Conservation (phyloP, 2,888 invertebrate genomes). For the Drosophila birchii region DNA sequence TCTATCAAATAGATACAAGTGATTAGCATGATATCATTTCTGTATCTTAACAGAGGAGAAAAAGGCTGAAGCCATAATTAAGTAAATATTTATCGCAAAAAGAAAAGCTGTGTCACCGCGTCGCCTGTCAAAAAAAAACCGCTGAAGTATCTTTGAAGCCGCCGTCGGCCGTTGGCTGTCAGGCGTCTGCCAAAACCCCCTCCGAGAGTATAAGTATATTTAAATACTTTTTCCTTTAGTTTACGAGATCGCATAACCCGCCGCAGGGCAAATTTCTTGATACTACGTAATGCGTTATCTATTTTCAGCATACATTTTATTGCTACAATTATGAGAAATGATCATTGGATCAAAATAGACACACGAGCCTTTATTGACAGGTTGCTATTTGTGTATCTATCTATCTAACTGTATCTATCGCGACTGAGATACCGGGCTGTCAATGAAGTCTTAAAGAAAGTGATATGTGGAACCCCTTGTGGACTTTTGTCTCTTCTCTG, state of each 20-base stretch:
- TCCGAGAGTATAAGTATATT: slow-evolving; percentile 21
- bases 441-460: slow-evolving; percentile 48
- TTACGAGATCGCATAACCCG: slow-evolving; percentile 25
- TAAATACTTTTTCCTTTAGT: slow-evolving; percentile 21
- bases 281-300: slow-evolving; percentile 52
- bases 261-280: slow-evolving; percentile 9
- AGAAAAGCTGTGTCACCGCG: slow-evolving; percentile 32
- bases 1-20: slow-evolving; percentile 57
- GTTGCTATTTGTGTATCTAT: slow-evolving; percentile 51
- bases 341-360: slow-evolving; percentile 44
- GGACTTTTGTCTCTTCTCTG: background rate
- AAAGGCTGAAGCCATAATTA: slow-evolving; percentile 30
- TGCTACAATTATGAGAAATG: slow-evolving; percentile 64
- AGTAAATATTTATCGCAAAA: slow-evolving; percentile 48
- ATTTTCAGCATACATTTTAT: slow-evolving; percentile 62
- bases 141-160: slow-evolving; percentile 35
- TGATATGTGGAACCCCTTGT: slow-evolving; percentile 47
- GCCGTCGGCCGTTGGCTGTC: slow-evolving; percentile 15
- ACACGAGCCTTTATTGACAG: slow-evolving; percentile 45
- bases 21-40: slow-evolving; percentile 55
- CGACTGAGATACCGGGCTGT: slow-evolving; percentile 37
- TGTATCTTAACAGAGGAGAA: slow-evolving; percentile 19
- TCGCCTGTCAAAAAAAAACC: slow-evolving; percentile 25
- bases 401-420: slow-evolving; percentile 36
- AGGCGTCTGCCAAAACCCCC: slow-evolving; percentile 9